Conservation (phyloP, 2,888 invertebrate genomes). For the Hesperia comma region DNA sequence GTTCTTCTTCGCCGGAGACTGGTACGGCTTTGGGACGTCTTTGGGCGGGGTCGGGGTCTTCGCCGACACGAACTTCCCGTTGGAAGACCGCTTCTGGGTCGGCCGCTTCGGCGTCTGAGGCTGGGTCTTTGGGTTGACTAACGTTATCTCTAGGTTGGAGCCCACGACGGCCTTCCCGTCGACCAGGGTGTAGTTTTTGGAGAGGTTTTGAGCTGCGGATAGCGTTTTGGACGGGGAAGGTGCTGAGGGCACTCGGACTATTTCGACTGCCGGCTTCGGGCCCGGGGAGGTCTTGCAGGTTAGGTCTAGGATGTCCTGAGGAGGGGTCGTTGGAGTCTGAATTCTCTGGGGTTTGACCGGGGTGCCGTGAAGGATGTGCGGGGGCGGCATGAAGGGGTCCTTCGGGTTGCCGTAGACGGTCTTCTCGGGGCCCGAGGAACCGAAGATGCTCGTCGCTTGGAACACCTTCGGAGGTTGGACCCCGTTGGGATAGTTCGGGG, state of each 20-base stretch:
- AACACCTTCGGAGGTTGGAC: constrained; percentile 81
- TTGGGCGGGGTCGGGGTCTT: constrained; percentile 75
- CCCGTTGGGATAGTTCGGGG: constrained; percentile 60
- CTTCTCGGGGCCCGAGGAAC: constrained; percentile 81
- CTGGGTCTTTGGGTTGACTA: constrained; percentile 82
- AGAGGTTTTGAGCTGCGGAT: constrained; percentile 68
- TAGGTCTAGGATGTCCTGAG: constrained; percentile 86
- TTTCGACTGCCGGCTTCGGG: constrained; percentile 79
- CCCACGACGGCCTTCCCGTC: constrained; percentile 80
- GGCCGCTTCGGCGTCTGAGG: constrained; percentile 60
- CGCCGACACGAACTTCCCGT: constrained; percentile 81
- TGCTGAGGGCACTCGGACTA: constrained; percentile 77
- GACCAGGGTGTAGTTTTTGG: constrained; percentile 73
- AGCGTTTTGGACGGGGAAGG: constrained; percentile 68
- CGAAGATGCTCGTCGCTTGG: constrained; percentile 86
- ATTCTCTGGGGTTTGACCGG: constrained; percentile 62
- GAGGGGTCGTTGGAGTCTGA: constrained; percentile 54
- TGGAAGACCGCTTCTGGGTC: constrained; percentile 79
- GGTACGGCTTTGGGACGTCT: constrained; percentile 55
- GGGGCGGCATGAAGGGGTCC: constrained; percentile 85
- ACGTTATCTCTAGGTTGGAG: constrained; percentile 88
- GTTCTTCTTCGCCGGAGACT: constrained; percentile 55
- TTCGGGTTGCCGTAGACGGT: constrained; percentile 90
- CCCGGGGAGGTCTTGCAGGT: constrained; percentile 77
- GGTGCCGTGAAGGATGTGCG: constrained; percentile 75